Evolutionary conservation across 2,113 vertebrate species (phyloP).

Genomic region (Solea senegalensis): DNA sequence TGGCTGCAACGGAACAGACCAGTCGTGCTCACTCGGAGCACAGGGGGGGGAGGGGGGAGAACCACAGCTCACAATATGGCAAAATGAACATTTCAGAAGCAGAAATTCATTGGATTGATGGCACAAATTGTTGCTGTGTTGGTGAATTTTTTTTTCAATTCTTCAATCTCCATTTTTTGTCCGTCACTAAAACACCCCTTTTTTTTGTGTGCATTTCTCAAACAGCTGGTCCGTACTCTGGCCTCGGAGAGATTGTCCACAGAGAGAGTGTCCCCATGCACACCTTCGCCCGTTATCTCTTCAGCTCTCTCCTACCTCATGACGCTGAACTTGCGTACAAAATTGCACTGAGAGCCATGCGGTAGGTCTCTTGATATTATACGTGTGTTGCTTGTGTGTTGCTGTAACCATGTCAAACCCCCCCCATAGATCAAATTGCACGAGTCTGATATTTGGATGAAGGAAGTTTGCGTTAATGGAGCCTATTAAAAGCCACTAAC

Average conservation of each 20-base stretch:
- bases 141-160: neutral
- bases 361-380: constrained; percentile 82
- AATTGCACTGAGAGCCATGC: constrained; percentile 99
- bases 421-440: neutral
- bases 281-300: constrained; percentile 99
- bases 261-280: constrained; percentile 99
- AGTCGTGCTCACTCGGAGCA: constrained; percentile 7
- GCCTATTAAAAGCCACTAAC: constrained; percentile 12
- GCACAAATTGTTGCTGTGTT: neutral
- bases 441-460: neutral
- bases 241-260: constrained; percentile 96
- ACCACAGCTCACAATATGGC: constrained; percentile 5
- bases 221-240: constrained; percentile 95
- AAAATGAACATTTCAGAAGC: neutral
- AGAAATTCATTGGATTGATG: neutral
- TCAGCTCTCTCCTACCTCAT: constrained; percentile 99
- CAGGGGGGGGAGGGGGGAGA: neutral
- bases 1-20: constrained; percentile 28
- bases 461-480: constrained; percentile 18
- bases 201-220: neutral
- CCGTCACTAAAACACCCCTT: neutral
- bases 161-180: neutral
- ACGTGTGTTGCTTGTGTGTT: constrained; percentile 6
- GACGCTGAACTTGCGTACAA: constrained; percentile 99
- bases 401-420: constrained; percentile 16